A percentile compares a stretch with the other conserved stretches of the same genome.
Evolutionary conservation across 2,113 vertebrate species (phyloP).

Genomic region (Onychostruthus taczanowskii): DNA sequence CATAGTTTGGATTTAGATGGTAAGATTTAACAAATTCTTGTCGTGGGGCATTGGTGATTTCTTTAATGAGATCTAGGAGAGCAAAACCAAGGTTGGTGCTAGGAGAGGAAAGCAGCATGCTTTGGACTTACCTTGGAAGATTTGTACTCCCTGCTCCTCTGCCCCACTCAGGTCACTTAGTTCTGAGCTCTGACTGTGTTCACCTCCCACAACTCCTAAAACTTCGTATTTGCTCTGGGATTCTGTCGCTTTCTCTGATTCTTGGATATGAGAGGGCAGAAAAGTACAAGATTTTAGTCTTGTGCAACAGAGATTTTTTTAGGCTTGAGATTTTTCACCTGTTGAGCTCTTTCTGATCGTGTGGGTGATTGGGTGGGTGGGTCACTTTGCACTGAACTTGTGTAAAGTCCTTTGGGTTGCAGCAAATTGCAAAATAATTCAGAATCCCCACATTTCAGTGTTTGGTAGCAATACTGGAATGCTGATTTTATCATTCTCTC

Average conservation of each 20-base stretch:
- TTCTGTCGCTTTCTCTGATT: not conserved
- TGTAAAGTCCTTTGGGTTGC: not conserved
- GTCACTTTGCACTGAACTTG: not conserved
- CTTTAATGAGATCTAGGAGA: not conserved
- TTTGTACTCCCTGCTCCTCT: not conserved
- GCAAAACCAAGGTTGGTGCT: not conserved
- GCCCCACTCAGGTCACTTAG: rapidly evolving
- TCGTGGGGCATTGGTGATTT: not conserved
- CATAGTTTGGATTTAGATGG: not conserved
- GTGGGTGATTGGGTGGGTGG: not conserved
- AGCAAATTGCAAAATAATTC: not conserved
- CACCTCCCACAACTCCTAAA: not conserved
- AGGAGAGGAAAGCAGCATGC: not conserved
- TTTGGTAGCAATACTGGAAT: not conserved
- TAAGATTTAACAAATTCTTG: not conserved
- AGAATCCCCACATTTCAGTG: not conserved
- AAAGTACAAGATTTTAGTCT: not conserved
- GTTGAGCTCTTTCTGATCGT: not conserved
- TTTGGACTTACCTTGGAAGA: not conserved
- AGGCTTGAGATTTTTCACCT: not conserved
- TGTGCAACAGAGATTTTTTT: not conserved
- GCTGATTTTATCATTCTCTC: not conserved
- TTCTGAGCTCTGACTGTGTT: not conserved
- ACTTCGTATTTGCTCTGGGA: not conserved
- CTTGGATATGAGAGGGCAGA: rapidly evolving